phyloP scores from a whole-genome alignment of 2,797 vertebrate species.

The Phataginus tricuspis region DNA sequence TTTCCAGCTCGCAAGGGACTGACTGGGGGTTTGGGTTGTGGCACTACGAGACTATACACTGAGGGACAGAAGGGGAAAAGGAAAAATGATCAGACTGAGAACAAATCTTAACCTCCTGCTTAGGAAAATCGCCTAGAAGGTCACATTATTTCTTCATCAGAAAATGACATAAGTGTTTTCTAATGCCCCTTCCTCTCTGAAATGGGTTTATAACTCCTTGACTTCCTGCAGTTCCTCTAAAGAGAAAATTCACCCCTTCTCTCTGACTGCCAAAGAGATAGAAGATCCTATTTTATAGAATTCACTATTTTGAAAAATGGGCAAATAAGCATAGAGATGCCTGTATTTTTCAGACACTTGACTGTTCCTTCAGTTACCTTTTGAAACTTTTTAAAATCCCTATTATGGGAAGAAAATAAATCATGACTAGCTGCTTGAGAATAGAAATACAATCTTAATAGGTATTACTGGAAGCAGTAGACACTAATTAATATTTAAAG shows the following conservation, averaged over 20 bases:
- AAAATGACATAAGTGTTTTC: conserved; percentile 12
- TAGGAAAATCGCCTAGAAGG: neutral
- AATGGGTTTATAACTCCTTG: neutral
- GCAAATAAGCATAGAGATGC: neutral
- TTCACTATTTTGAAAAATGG: conserved; percentile 17
- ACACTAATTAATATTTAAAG: conserved; percentile 65
- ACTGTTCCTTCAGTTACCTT: neutral
- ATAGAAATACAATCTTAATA: conserved; percentile 39
- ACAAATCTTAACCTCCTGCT: neutral
- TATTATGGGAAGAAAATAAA: conserved; percentile 54
- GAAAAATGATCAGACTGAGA: neutral
- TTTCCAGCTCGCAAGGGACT: neutral
- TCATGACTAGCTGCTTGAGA: conserved; percentile 1
- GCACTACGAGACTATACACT: neutral
- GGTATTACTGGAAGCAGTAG: conserved; percentile 33
- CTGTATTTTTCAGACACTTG: neutral
- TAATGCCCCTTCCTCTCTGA: neutral
- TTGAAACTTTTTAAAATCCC: neutral
- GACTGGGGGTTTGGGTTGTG: neutral
- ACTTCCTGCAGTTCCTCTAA: neutral
- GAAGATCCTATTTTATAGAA: neutral
- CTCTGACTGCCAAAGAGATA: neutral
- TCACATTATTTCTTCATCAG: neutral
- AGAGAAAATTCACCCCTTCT: neutral
- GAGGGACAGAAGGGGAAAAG: neutral